Evolutionary conservation across 1,140 invertebrate species (phyloP).

Genomic region (Ditylenchus dipsaci): DNA sequence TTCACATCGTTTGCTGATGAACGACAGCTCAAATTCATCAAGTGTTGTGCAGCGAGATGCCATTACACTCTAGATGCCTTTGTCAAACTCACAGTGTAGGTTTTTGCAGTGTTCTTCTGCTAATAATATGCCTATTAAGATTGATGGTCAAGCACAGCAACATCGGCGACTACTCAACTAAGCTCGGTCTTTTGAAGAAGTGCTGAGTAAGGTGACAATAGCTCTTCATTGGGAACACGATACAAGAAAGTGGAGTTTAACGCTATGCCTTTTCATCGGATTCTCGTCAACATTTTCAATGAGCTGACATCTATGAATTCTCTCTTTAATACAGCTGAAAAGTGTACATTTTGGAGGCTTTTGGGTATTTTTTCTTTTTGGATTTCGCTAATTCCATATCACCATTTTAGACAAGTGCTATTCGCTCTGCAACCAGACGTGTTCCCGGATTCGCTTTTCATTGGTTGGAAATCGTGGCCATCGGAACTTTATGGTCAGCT

Average conservation of each 20-base stretch:
- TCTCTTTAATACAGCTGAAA: slow-evolving; percentile 80
- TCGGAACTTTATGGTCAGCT: slow-evolving; percentile 82
- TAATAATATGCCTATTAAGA: slow-evolving; percentile 4
- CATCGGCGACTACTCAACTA: slow-evolving; percentile 76
- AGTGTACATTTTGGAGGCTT: slow-evolving; percentile 67
- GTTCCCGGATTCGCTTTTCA: slow-evolving; percentile 93
- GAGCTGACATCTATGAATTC: slow-evolving; percentile 88
- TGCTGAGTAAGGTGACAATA: slow-evolving; percentile 88
- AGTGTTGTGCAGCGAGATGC: slow-evolving; percentile 63
- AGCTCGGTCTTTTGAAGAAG: slow-evolving; percentile 90
- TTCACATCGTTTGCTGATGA: slow-evolving; percentile 73
- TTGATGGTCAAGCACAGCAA: slow-evolving; percentile 84
- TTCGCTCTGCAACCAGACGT: slow-evolving; percentile 74
- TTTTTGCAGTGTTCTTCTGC: background rate
- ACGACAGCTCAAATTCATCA: slow-evolving; percentile 59
- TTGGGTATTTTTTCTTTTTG: slow-evolving; percentile 58
- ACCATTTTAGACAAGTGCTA: background rate
- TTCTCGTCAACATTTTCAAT: slow-evolving; percentile 92
- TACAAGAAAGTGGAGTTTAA: slow-evolving; percentile 77
- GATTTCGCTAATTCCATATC: too few relatives aligned
- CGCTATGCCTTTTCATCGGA: slow-evolving; percentile 89
- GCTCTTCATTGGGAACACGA: slow-evolving; percentile 91
- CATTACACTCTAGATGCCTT: slow-evolving; percentile 76
- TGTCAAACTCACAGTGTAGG: slow-evolving; percentile 32
- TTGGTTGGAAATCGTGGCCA: slow-evolving; percentile 94